Base-by-base conservation (phyloP, 1,140 invertebrate species). In the Lucilia sericata region DNA sequence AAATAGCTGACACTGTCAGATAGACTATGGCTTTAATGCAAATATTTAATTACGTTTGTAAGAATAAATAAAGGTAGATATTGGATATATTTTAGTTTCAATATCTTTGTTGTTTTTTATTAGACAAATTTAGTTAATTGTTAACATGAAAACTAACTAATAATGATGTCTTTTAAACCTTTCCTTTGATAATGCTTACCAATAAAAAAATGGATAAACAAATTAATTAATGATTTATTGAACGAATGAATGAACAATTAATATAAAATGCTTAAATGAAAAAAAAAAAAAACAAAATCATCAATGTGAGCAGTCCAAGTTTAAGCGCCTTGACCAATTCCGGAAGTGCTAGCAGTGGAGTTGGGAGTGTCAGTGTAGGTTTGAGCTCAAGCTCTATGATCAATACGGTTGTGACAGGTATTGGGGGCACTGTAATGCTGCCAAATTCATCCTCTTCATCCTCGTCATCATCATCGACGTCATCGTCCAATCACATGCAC, bases 391-490 rank as follows among this genome's bases (percentile, higher is more conserved):
- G 86, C 42, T 82, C 49, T 14, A 84, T 84, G 70, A 19, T 82
- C 8, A 83, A 85, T 74, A 83, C 85, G 12, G 75, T 84, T 14
- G 34, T 86, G 13, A 17, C 86, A 85, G 86, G 86, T 21, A 86
- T 87, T 36, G 86, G 87, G 74, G 85, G 87, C 74, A 88, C 88
- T 49, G 87, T 89, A 74, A 87, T 89, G 86, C 82, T 88, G 83
- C 89, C 88, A 49, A 90, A 89, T 78, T 90, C 90, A 65, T 89
- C 90, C 47, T 89, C 88, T 75, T 89, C 90, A 60, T 89, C 90
- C 14, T 90, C 89, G 75, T 90, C 90, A 30, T 91, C 90, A 85
- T 91, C 90, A n/a, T 89, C 90, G 74, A 88, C 89, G 55, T 91
- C 90, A 76, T 89, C 90, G 19, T 86, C 88, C 42, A 89, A 87